Conservation (phyloP, 1,140 invertebrate species). For the Psix sp. region DNA sequence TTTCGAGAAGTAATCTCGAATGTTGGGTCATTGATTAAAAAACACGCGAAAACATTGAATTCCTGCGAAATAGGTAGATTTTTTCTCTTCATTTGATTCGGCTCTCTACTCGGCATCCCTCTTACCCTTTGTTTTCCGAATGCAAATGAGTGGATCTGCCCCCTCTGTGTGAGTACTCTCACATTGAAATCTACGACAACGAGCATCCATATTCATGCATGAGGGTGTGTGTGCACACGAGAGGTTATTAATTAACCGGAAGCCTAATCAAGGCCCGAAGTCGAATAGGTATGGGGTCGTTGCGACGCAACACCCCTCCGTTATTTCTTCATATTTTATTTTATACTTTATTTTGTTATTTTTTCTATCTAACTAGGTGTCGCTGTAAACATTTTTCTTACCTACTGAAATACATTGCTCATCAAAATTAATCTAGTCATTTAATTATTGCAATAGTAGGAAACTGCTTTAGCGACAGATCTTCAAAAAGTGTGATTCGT, state of each 20-base stretch:
- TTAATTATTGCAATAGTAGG: too few species aligned
- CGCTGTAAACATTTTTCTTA: not conserved
- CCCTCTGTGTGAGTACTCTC: conserved; percentile 54
- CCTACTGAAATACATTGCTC: not conserved
- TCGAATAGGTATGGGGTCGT: conserved; percentile 64
- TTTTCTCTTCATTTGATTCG: conserved; percentile 35
- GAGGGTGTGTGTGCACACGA: conserved; percentile 74
- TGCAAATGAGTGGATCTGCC: conserved; percentile 74
- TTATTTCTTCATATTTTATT: conserved; percentile 26
- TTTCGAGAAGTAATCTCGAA: too few species aligned
- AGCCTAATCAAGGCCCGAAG: conserved; percentile 76
- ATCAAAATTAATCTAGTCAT: too few species aligned
- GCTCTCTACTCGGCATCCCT: conserved; percentile 50
- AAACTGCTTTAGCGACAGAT: too few species aligned
- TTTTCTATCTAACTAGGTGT: conserved; percentile 40
- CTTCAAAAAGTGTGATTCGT: too few species aligned
- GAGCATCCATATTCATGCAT: conserved; percentile 76
- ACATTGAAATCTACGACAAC: conserved; percentile 72
- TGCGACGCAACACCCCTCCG: conserved; percentile 60
- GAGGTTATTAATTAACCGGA: conserved; percentile 78
- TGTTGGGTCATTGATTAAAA: conserved; percentile 12
- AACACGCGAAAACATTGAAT: conserved; percentile 25
- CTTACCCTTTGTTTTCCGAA: conserved; percentile 75
- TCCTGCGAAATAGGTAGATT: conserved; percentile 31
- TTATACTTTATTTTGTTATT: conserved; percentile 23